Percentiles rank a stretch among this genome's conserved stretches.
phyloP scores from a whole-genome alignment of 2,113 vertebrate species.

The Oceanodroma tethys region DNA sequence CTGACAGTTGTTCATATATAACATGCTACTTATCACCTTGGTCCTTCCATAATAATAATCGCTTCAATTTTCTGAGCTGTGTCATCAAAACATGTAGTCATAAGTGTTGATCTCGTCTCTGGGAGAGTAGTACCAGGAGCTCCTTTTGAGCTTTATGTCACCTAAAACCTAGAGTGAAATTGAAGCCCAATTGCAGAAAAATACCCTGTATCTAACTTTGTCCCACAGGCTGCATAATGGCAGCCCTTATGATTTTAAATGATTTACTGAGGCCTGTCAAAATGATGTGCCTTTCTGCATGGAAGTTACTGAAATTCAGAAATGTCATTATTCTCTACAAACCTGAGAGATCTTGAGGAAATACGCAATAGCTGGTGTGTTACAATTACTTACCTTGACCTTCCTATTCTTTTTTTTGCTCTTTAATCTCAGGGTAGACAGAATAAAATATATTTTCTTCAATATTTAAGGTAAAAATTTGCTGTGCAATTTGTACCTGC shows the following conservation, averaged over 20 bases:
- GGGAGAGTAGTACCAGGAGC: neutral
- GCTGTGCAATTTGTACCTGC: neutral
- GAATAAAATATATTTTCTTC: neutral
- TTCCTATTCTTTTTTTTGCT: neutral
- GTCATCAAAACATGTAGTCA: conserved; percentile 16
- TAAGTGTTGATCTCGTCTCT: conserved; percentile 30
- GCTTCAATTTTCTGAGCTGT: conserved; percentile 45
- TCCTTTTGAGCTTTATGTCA: conserved; percentile 31
- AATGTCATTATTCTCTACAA: conserved; percentile 10
- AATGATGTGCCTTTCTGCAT: neutral
- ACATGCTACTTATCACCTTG: conserved; percentile 22
- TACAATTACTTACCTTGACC: neutral
- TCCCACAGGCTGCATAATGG: conserved; percentile 34
- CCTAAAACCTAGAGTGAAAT: conserved; percentile 34
- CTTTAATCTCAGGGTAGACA: neutral
- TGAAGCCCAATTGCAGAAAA: conserved; percentile 56
- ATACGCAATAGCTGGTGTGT: neutral
- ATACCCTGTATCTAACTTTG: conserved; percentile 1
- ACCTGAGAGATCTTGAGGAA: neutral
- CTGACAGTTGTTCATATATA: conserved; percentile 40
- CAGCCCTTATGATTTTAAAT: conserved; percentile 39
- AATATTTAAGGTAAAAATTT: neutral
- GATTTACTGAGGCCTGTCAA: conserved; percentile 32
- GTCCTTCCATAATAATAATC: conserved; percentile 34
- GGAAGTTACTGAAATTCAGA: conserved; percentile 15